These are phyloP conservation scores for Hypocryptadius cinnamomeus DNA, from an alignment of 2,113 vertebrate species.

Conservation along the genomic window DNA sequence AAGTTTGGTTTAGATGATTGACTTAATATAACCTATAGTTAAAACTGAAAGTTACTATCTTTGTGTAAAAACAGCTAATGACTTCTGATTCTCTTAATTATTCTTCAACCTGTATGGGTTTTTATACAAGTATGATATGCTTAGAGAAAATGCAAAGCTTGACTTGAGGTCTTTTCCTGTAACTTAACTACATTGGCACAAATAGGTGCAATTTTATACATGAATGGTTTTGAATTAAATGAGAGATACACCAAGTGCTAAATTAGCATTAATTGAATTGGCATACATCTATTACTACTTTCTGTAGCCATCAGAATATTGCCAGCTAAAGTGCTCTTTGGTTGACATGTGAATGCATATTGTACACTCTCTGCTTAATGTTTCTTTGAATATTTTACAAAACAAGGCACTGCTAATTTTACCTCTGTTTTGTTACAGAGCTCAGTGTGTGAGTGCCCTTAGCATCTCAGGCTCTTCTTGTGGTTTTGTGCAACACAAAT, in stretches of 20 bases:
- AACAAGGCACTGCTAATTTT: neutral
- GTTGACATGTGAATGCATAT: neutral
- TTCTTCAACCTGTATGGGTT: neutral
- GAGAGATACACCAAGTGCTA: neutral
- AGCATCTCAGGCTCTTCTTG: neutral
- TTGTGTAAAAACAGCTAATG: neutral
- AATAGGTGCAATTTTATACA: neutral
- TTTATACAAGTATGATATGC: neutral
- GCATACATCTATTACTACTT: neutral
- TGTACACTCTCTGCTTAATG: neutral
- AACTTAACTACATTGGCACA: neutral
- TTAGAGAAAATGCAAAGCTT: neutral
- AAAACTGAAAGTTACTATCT: neutral
- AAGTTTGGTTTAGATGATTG: neutral
- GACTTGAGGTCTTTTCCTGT: neutral
- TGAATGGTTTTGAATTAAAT: slow-evolving; percentile 9
- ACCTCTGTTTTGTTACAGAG: neutral
- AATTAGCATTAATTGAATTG: slow-evolving; percentile 27
- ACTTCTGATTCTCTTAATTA: neutral
- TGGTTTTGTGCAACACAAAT: neutral
- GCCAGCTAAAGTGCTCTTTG: neutral
- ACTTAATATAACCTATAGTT: neutral
- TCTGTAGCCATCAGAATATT: neutral
- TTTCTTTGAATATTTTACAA: neutral
- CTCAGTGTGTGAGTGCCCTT: neutral